These are phyloP conservation scores for Andrena marginata DNA, from an alignment of 2,888 invertebrate species.

Conservation along the genomic window DNA sequence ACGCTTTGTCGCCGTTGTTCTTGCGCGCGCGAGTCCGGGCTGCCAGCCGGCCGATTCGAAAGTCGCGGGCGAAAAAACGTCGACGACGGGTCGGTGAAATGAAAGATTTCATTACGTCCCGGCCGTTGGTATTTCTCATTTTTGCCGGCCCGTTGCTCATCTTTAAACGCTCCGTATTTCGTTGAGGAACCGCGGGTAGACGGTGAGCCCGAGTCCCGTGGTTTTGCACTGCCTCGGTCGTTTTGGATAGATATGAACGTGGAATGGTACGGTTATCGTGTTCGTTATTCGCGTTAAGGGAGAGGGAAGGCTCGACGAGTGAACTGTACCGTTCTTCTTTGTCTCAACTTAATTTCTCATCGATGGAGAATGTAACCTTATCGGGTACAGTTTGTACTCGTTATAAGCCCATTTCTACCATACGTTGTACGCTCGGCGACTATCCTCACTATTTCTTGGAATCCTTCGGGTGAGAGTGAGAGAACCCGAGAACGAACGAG, in stretches of 20 bases:
- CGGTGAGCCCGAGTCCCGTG: neutral
- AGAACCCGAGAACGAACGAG: too few species aligned
- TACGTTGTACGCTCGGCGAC: too few species aligned
- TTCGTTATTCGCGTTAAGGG: too few species aligned
- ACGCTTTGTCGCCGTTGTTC: conserved; percentile 57
- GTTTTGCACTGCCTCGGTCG: neutral
- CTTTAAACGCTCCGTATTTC: conserved; percentile 4
- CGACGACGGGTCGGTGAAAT: conserved; percentile 36
- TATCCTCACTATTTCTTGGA: too few species aligned
- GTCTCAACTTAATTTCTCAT: too few species aligned
- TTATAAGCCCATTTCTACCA: too few species aligned
- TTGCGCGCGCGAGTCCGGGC: conserved; percentile 30
- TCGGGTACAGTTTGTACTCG: too few species aligned
- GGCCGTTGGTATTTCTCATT: conserved; percentile 38
- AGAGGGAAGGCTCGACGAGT: too few species aligned
- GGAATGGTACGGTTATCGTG: neutral
- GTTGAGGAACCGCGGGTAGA: conserved; percentile 16
- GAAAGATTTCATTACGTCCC: conserved; percentile 56
- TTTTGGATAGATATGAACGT: neutral
- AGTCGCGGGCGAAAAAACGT: conserved; percentile 39
- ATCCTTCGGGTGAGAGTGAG: too few species aligned
- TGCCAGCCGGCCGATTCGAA: conserved; percentile 35
- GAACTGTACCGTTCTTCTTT: too few species aligned
- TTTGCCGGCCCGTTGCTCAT: conserved; percentile 37
- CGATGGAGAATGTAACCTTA: too few species aligned